Evolutionary conservation across 2,113 vertebrate species (phyloP).

Genomic region (Zosterops lateralis): DNA sequence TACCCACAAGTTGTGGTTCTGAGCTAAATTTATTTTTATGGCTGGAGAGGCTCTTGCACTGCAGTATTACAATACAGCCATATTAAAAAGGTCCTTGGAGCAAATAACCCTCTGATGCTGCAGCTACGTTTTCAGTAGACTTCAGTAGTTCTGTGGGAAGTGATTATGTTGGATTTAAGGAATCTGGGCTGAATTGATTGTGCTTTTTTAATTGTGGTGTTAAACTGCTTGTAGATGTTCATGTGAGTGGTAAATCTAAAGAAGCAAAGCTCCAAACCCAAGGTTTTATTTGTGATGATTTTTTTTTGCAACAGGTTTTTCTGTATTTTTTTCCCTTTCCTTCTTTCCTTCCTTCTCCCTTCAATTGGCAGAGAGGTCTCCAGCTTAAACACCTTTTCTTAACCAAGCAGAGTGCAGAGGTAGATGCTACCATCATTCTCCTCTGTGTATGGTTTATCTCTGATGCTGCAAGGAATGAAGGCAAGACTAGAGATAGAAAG

Average conservation of each 20-base stretch:
- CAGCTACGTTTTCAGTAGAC: conserved; percentile 34
- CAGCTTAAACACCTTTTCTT: not conserved
- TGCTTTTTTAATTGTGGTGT: not conserved
- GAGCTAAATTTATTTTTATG: conserved; percentile 52
- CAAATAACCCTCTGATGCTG: conserved; percentile 61
- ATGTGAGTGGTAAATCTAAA: not conserved
- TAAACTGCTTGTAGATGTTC: not conserved
- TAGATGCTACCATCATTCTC: conserved; percentile 20
- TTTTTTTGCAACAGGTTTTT: conserved; percentile 73
- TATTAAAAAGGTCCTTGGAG: conserved; percentile 79
- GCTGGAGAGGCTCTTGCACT: conserved; percentile 67
- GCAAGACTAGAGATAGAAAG: not conserved
- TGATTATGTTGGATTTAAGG: conserved; percentile 22
- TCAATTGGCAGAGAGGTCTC: not conserved
- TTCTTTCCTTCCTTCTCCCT: not conserved
- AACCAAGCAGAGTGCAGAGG: not conserved
- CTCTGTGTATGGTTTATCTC: not conserved
- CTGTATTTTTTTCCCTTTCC: rapidly evolving
- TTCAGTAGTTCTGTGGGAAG: conserved; percentile 21
- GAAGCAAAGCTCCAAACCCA: not conserved
- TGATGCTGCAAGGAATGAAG: not conserved
- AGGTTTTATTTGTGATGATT: not conserved
- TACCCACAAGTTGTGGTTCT: conserved; percentile 65
- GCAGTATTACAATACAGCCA: conserved; percentile 81
- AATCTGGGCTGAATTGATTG: not conserved